Conservation (phyloP, 2,113 vertebrate genomes). For the Callorhinus ursinus region DNA sequence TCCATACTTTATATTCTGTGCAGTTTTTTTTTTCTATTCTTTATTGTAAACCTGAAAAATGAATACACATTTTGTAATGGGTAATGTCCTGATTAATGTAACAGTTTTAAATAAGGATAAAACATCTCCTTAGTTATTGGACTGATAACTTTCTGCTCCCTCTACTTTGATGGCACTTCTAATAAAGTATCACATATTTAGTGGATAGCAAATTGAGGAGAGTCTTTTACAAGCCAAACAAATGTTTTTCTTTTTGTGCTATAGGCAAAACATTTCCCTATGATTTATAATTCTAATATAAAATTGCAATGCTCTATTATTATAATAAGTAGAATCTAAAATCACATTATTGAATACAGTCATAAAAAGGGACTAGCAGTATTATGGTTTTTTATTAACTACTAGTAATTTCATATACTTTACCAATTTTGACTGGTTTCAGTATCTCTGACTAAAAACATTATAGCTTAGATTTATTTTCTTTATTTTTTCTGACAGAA, state of each 20-base stretch:
- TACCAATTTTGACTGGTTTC: background rate
- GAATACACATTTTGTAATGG: background rate
- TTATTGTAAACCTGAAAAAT: background rate
- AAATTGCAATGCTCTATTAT: background rate
- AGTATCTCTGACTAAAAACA: background rate
- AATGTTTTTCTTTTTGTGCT: conserved; percentile 15
- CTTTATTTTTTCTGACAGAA: background rate
- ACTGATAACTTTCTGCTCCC: conserved; percentile 19
- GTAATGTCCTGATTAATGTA: background rate
- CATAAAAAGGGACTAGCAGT: background rate
- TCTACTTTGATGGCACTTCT: conserved; percentile 32
- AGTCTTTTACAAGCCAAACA: conserved; percentile 13
- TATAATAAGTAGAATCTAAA: background rate
- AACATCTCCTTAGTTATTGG: background rate
- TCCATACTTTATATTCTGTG: background rate
- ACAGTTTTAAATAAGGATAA: background rate
- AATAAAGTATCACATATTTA: conserved; percentile 49
- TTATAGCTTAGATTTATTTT: background rate
- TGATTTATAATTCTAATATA: conserved; percentile 46
- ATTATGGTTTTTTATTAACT: background rate
- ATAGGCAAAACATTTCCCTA: background rate
- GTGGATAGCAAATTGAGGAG: conserved; percentile 37
- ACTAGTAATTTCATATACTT: background rate
- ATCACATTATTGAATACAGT: background rate
- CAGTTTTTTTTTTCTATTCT: background rate